Conservation (phyloP, 1,140 invertebrate species). For the Dendrolimus punctatus region DNA sequence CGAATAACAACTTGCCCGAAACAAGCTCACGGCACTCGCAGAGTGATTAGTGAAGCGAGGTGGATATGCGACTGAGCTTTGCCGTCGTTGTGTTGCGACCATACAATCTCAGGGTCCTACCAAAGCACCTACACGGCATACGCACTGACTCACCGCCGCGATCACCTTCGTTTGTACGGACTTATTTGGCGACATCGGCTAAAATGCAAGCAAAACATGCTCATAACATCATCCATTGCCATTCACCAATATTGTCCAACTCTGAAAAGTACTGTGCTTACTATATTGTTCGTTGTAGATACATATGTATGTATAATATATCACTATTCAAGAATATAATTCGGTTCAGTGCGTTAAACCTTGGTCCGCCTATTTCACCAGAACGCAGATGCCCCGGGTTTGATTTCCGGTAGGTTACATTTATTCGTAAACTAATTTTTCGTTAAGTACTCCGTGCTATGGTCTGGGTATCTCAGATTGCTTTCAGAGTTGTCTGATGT, state of each 20-base stretch:
- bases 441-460: too few relatives aligned
- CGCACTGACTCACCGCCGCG: slow-evolving; percentile 42
- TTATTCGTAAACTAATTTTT: too few relatives aligned
- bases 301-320: too few relatives aligned
- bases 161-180: slow-evolving; percentile 60
- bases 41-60: slow-evolving; percentile 24
- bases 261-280: slow-evolving; percentile 3
- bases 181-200: slow-evolving; percentile 60
- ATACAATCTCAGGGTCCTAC: slow-evolving; percentile 32
- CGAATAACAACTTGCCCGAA: slow-evolving; percentile 19
- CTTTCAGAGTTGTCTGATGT: too few relatives aligned
- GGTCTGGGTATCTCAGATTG: too few relatives aligned
- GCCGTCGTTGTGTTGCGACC: slow-evolving; percentile 10
- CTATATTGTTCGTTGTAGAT: too few relatives aligned
- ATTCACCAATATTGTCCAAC: slow-evolving; percentile 19
- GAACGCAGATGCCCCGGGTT: too few relatives aligned
- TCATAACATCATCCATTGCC: slow-evolving; percentile 34
- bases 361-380: too few relatives aligned
- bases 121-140: slow-evolving; percentile 39
- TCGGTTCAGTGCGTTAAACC: too few relatives aligned
- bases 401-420: too few relatives aligned
- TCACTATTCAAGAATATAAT: too few relatives aligned
- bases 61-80: slow-evolving; percentile 38
- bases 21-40: slow-evolving; percentile 21
- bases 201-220: slow-evolving; percentile 22